phyloP scores from a whole-genome alignment of 2,113 vertebrate genomes.

The Sebastes schlegelii region DNA sequence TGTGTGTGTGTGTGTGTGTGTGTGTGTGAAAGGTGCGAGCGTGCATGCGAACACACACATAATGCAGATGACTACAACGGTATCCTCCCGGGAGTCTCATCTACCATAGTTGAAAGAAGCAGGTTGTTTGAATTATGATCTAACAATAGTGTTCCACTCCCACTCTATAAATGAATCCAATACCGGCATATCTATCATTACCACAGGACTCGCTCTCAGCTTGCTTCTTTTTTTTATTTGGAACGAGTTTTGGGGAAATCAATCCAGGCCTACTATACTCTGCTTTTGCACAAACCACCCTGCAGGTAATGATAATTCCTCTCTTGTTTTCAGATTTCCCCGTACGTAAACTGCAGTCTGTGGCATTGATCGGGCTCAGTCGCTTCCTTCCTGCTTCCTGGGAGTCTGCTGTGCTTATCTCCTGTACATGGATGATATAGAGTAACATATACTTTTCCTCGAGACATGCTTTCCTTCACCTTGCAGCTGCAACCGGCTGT shows the following conservation, averaged over 20 bases:
- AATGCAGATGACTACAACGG: slow-evolving; percentile 71
- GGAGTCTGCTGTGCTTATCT: slow-evolving; percentile 49
- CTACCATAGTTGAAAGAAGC: slow-evolving; percentile 76
- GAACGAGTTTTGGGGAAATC: slow-evolving; percentile 57
- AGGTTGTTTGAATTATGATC: slow-evolving; percentile 82
- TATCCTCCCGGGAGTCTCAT: slow-evolving; percentile 71
- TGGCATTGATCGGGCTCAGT: slow-evolving; percentile 58
- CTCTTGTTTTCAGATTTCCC: slow-evolving; percentile 46
- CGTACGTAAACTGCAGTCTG: slow-evolving; percentile 40
- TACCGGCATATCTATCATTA: slow-evolving; percentile 71
- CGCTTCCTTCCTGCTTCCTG: slow-evolving; percentile 60
- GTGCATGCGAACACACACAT: slow-evolving; percentile 27
- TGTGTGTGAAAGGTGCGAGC: neutral
- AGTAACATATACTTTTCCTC: slow-evolving; percentile 29
- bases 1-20: slow-evolving; percentile 36
- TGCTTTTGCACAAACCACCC: slow-evolving; percentile 43
- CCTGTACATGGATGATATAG: slow-evolving; percentile 29
- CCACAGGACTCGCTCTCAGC: slow-evolving; percentile 58
- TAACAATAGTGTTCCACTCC: slow-evolving; percentile 76
- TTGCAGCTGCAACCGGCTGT: slow-evolving; percentile 37
- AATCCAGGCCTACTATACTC: slow-evolving; percentile 48
- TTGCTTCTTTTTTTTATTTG: slow-evolving; percentile 62
- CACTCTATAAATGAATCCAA: slow-evolving; percentile 76
- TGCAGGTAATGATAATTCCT: slow-evolving; percentile 60
- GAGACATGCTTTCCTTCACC: slow-evolving; percentile 42